Percentiles rank a stretch among this genome's conserved stretches.
phyloP scores from a whole-genome alignment of 2,797 vertebrate species.

The Hypotaenidia okinawae region DNA sequence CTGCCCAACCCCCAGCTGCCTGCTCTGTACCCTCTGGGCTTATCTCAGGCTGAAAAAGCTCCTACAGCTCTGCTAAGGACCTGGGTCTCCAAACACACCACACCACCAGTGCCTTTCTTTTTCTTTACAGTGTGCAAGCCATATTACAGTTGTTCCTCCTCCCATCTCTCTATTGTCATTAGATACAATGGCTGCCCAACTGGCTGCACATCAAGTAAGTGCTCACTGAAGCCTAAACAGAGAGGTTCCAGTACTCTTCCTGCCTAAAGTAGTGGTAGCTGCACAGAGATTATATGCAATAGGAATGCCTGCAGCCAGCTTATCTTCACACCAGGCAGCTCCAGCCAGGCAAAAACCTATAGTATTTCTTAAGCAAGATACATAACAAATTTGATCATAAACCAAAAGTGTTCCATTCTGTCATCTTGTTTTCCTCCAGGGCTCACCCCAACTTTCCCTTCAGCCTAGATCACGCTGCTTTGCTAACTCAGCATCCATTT shows the following conservation, averaged over 20 bases:
- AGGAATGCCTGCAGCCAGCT: not conserved
- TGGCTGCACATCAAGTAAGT: not conserved
- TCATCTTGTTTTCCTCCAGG: fast-evolving
- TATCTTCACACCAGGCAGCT: not conserved
- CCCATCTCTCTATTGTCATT: not conserved
- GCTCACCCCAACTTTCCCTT: fast-evolving
- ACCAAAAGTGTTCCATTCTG: fast-evolving
- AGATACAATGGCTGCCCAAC: not conserved
- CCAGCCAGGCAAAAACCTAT: fast-evolving
- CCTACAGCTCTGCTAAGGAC: not conserved
- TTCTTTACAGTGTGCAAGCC: not conserved
- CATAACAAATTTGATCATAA: fast-evolving
- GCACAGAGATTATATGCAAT: fast-evolving
- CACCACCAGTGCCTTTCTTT: too few relatives aligned
- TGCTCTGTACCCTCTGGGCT: not conserved
- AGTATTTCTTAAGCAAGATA: not conserved
- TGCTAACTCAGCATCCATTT: fast-evolving
- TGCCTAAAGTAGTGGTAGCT: too few relatives aligned
- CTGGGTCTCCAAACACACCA: too few relatives aligned
- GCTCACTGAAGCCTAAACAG: not conserved
- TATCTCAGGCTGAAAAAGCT: not conserved
- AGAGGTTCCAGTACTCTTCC: not conserved
- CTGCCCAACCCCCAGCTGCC: not conserved
- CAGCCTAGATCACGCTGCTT: fast-evolving
- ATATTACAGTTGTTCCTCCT: too few relatives aligned